These are phyloP conservation scores for Hipposideros larvatus DNA, from an alignment of 2,797 vertebrate species.

Conservation along the genomic window DNA sequence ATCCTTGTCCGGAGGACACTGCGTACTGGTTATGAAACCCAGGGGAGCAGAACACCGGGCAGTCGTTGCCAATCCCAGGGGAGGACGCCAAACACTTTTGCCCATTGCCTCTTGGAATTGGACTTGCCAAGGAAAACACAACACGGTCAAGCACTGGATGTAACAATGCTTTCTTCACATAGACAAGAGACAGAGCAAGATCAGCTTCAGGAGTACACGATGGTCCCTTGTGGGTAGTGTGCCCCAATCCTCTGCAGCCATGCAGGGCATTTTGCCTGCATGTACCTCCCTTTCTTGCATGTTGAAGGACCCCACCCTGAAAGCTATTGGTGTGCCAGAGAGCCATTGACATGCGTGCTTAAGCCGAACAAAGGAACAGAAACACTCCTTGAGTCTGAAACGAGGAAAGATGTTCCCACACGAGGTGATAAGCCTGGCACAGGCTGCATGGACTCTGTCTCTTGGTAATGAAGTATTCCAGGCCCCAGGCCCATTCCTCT, in stretches of 20 bases:
- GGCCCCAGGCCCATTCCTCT: background rate
- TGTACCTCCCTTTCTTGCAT: background rate
- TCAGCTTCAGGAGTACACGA: background rate
- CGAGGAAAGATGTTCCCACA: background rate
- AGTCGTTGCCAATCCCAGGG: background rate
- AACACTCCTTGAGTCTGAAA: background rate
- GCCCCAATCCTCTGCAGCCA: background rate
- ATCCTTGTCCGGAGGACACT: background rate
- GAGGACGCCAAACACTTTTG: background rate
- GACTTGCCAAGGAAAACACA: background rate
- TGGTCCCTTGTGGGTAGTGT: background rate
- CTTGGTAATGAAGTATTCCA: background rate
- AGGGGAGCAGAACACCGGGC: fast-evolving
- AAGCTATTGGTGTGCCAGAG: background rate
- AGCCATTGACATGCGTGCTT: background rate
- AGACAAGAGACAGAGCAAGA: background rate
- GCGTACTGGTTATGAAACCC: background rate
- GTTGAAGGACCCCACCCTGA: background rate
- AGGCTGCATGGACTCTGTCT: background rate
- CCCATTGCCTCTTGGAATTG: background rate
- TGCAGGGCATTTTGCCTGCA: background rate
- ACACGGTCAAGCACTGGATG: background rate
- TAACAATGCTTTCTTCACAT: background rate
- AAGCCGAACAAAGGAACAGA: background rate
- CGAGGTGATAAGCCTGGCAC: background rate